Conservation (phyloP, 2,888 invertebrate species). For the Ophioninae sp. region DNA sequence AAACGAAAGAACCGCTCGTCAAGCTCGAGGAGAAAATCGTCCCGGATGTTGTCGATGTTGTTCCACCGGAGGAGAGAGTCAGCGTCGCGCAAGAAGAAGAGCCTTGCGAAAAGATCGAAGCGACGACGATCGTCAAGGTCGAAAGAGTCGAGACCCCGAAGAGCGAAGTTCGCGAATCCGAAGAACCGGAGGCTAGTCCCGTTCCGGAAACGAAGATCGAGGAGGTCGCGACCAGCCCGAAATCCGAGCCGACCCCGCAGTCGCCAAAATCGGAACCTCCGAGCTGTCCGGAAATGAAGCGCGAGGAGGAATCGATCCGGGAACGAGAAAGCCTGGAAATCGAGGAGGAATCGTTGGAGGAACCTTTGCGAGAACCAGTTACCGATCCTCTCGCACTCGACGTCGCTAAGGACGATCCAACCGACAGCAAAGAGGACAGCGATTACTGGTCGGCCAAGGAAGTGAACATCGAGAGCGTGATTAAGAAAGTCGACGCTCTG, state of each 20-base stretch:
- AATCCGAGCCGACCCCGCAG: conserved; percentile 64
- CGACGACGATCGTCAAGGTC: conserved; percentile 64
- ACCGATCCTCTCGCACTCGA: conserved; percentile 75
- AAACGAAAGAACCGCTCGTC: conserved; percentile 62
- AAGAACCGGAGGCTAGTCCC: neutral
- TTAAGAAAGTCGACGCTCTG: conserved; percentile 89
- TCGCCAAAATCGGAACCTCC: conserved; percentile 70
- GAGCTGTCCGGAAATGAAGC: conserved; percentile 69
- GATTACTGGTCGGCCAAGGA: conserved; percentile 91
- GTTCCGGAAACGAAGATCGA: conserved; percentile 18
- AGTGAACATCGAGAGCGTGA: conserved; percentile 90
- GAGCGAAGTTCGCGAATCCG: conserved; percentile 34
- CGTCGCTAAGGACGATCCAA: conserved; percentile 80
- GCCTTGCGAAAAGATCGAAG: conserved; percentile 60
- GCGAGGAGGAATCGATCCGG: conserved; percentile 65
- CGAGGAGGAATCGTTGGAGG: conserved; percentile 72
- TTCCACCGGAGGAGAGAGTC: conserved; percentile 3
- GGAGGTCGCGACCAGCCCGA: conserved; percentile 54
- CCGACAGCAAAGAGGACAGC: conserved; percentile 85
- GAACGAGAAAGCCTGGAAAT: conserved; percentile 70
- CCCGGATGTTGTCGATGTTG: conserved; percentile 41
- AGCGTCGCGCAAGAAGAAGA: conserved; percentile 55
- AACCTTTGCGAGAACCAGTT: conserved; percentile 71
- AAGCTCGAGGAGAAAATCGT: conserved; percentile 71
- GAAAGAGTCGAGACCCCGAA: conserved; percentile 61